A percentile compares a stretch with the other conserved stretches of the same genome.
Evolutionary conservation across 2,797 vertebrate species (phyloP).

Genomic region (Galago senegalensis): DNA sequence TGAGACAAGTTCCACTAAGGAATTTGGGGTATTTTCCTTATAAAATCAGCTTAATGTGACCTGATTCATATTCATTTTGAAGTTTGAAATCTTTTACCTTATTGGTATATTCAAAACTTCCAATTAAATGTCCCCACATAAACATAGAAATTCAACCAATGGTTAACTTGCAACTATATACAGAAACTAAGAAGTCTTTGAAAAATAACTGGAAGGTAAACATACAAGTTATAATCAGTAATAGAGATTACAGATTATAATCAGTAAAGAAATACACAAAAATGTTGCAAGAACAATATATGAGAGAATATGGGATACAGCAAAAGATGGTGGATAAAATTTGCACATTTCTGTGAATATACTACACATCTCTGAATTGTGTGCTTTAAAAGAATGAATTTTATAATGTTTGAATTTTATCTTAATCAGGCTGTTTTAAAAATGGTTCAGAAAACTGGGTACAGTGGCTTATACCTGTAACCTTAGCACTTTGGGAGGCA

Average conservation of each 20-base stretch:
- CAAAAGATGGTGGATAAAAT: not conserved
- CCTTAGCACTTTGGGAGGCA: too few species aligned
- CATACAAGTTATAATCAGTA: not conserved
- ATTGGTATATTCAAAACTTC: not conserved
- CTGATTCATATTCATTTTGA: not conserved
- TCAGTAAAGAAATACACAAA: slow-evolving; percentile 19
- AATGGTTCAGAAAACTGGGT: not conserved
- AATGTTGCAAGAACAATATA: not conserved
- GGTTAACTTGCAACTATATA: not conserved
- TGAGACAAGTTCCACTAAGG: not conserved
- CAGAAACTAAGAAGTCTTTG: not conserved
- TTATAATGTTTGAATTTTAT: not conserved
- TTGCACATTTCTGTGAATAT: not conserved
- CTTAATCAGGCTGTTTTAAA: not conserved
- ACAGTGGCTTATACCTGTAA: too few species aligned
- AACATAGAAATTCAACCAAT: not conserved
- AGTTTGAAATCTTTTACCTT: not conserved
- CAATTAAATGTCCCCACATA: not conserved
- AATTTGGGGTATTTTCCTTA: not conserved
- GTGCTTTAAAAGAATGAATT: not conserved
- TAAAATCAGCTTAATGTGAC: not conserved
- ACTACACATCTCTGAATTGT: not conserved
- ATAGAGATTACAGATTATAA: not conserved
- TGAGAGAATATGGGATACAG: not conserved
- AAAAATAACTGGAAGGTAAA: not conserved